These are phyloP conservation scores for Athripsodes cinereus DNA, from an alignment of 2,888 invertebrate genomes.

Conservation along the genomic window DNA sequence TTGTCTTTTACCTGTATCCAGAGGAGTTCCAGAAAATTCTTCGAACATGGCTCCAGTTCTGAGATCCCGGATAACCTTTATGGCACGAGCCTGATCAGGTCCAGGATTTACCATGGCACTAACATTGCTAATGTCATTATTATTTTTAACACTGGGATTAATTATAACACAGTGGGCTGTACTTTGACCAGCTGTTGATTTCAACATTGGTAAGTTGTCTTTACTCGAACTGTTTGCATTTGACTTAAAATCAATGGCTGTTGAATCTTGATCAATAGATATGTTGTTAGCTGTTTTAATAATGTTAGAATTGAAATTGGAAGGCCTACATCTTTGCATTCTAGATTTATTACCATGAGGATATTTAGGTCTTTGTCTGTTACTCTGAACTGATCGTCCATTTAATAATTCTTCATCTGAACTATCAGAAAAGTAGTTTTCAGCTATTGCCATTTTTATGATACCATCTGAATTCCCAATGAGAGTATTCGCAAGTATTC, in stretches of 20 bases:
- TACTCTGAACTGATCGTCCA: constrained; percentile 44
- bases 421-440: constrained; percentile 79
- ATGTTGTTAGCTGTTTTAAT: constrained; percentile 25
- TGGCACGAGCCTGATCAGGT: constrained; percentile 29
- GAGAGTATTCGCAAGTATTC: too few species aligned
- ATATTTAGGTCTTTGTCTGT: constrained; percentile 56
- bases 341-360: constrained; percentile 40
- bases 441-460: constrained; percentile 80
- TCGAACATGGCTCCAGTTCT: constrained; percentile 48
- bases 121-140: constrained; percentile 39
- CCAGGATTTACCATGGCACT: constrained; percentile 38
- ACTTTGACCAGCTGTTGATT: constrained; percentile 27
- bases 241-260: constrained; percentile 20
- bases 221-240: constrained; percentile 4
- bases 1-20: constrained; percentile 32
- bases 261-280: constrained; percentile 22
- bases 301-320: constrained; percentile 21
- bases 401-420: constrained; percentile 69
- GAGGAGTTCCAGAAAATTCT: constrained; percentile 30
- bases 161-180: constrained; percentile 31
- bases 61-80: constrained; percentile 45
- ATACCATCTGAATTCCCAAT: constrained; percentile 83
- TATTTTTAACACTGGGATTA: constrained; percentile 31
- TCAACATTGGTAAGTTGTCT: constrained; percentile 6
- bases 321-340: constrained; percentile 22